Evolutionary conservation across 1,140 invertebrate species (phyloP).

Genomic region (Choristoneura fumiferana): DNA sequence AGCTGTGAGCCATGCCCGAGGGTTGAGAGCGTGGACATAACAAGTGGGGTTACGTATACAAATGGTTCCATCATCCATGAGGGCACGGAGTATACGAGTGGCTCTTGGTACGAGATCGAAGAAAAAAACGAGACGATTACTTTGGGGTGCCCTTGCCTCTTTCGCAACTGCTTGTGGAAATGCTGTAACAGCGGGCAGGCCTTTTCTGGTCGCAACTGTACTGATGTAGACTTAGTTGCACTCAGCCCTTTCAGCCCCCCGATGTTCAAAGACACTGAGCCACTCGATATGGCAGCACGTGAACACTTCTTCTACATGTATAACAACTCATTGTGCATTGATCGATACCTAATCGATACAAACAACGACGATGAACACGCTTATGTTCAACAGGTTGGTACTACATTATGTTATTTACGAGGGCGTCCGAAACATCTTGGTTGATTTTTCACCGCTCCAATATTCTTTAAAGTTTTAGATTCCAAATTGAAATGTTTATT

Average conservation of each 20-base stretch:
- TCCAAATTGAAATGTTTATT: no score
- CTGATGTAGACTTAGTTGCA: conserved; percentile 28
- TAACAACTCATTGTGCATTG: conserved; percentile 30
- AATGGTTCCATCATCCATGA: conserved; percentile 50
- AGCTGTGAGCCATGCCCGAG: conserved; percentile 42
- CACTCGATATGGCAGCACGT: conserved; percentile 35
- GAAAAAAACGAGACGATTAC: conserved; percentile 30
- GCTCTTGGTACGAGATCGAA: conserved; percentile 47
- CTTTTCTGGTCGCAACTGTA: conserved; percentile 39
- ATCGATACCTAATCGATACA: conserved; percentile 55
- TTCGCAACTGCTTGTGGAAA: conserved; percentile 54
- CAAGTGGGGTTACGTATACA: conserved; percentile 32
- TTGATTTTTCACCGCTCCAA: no score
- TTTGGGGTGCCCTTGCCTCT: conserved; percentile 58
- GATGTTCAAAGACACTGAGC: conserved; percentile 43
- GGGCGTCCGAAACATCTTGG: no score
- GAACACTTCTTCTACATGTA: conserved; percentile 57
- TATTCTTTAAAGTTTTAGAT: no score
- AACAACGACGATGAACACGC: conserved; percentile 39
- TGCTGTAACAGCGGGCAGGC: conserved; percentile 44
- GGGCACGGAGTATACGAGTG: conserved; percentile 41
- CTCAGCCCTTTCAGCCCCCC: conserved; percentile 55
- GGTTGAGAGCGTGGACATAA: conserved; percentile 54
- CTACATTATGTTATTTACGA: neutral
- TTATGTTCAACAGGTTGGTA: conserved; percentile 57